Conservation (phyloP, 2,797 vertebrate species). For the Arremon aurantiirostris region DNA sequence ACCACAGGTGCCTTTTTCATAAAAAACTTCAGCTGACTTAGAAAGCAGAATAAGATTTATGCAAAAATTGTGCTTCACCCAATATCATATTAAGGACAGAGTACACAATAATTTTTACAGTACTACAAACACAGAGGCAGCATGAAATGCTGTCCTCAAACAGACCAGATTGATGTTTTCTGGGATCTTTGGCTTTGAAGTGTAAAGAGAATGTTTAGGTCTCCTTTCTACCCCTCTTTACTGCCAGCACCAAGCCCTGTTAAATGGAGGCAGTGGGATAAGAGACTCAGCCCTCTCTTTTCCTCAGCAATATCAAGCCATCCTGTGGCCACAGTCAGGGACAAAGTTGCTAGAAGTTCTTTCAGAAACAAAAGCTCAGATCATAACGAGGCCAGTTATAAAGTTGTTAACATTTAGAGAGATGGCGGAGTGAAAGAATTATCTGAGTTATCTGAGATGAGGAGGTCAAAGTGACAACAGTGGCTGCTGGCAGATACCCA, state of each 20-base stretch:
- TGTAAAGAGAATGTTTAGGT: not conserved
- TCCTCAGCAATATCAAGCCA: not conserved
- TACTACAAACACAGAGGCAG: not conserved
- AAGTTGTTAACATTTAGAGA: not conserved
- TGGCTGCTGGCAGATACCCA: not conserved
- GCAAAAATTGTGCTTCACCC: not conserved
- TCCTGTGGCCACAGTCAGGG: not conserved
- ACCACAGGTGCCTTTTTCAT: not conserved
- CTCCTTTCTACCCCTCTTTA: not conserved
- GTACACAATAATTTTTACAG: not conserved
- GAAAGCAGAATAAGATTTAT: not conserved
- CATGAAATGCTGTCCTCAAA: not conserved
- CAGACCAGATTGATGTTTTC: not conserved
- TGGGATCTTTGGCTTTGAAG: not conserved
- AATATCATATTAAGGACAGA: not conserved
- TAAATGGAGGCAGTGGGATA: not conserved
- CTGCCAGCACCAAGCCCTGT: not conserved
- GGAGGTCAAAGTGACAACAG: not conserved
- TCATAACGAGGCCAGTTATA: not conserved
- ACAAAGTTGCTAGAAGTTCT: not conserved
- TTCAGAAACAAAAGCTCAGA: not conserved
- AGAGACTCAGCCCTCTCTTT: not conserved
- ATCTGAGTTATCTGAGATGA: not conserved
- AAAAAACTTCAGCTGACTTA: not conserved
- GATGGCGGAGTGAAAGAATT: not conserved